These are phyloP conservation scores for Ctenosaura bakeri DNA, from an alignment of 2,797 vertebrate species.

Conservation along the genomic window DNA sequence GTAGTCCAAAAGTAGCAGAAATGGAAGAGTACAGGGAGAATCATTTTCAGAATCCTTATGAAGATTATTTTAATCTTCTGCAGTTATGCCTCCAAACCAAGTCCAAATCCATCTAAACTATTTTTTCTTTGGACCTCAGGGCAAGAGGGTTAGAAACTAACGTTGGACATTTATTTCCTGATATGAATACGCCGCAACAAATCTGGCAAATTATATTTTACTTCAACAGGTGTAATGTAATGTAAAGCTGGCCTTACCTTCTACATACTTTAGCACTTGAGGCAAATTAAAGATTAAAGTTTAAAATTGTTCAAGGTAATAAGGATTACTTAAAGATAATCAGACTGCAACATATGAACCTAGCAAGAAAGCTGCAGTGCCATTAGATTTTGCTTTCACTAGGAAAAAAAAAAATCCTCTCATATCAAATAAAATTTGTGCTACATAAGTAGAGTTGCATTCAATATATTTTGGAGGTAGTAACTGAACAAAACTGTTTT, in stretches of 20 bases:
- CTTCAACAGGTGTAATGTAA: slow-evolving; percentile 23
- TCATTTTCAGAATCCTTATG: neutral
- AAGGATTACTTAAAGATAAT: slow-evolving; percentile 42
- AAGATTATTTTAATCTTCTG: slow-evolving; percentile 21
- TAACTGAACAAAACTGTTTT: neutral
- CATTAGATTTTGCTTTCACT: slow-evolving; percentile 15
- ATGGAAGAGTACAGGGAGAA: neutral
- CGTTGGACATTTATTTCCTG: neutral
- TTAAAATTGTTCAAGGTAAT: slow-evolving; percentile 36
- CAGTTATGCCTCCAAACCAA: neutral
- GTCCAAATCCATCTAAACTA: slow-evolving; percentile 3
- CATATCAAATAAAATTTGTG: slow-evolving; percentile 20
- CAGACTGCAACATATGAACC: slow-evolving; percentile 1
- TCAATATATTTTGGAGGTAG: slow-evolving; percentile 13
- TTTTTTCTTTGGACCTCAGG: slow-evolving; percentile 3
- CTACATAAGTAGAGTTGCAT: neutral
- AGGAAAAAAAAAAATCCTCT: neutral
- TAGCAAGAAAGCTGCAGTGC: slow-evolving; percentile 1
- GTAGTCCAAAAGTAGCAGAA: neutral
- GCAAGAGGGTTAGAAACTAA: slow-evolving; percentile 13
- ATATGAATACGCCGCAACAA: neutral
- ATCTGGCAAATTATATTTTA: slow-evolving; percentile 10
- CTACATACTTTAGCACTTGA: slow-evolving; percentile 45
- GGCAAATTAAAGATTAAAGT: slow-evolving; percentile 40
- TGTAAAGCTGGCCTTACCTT: neutral